Evolutionary conservation across 2,888 invertebrate genomes (phyloP), one percentile per base, ranked within the genome.

Genomic region (Halocaridina rubra): DNA sequence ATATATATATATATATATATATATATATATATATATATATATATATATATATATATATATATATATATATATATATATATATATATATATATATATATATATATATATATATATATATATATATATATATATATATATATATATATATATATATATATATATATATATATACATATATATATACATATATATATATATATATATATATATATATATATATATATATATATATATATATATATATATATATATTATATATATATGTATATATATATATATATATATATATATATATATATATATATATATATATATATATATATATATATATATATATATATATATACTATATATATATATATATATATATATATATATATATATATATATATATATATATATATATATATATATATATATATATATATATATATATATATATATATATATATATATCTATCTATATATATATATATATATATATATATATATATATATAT

Each of bases 381-480:
- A 27, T 64, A 8, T 64, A 27, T 64, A 27, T 64, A 27, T 64
- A 8, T 64, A 8, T 64, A 27, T 64, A 27, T 64, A 27, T 64
- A 27, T 64, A 27, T 64, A 27, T 64, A 27, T 64, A 27, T 64
- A 27, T 13, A 27, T 13, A 27, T 16, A 27, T 13, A 27, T 13
- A 27, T 13, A 27, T 13, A 8, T 13, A 27, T 13, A 27, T 13
- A 27, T 13, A 27, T 13, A 27, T 13, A 27, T 13, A 27, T 64
- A 27, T 64, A 64, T 64, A 24, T 24, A 64, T 64, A 64, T 64
- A 64, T 64, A 64, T 64, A 64, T 64, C n/a, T 64, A 64, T 64
- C n/a, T 64, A 64, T 64, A 64, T 64, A 64, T 64, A 64, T 64
- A 64, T 64, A 64, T 64, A 64, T 64, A 64, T 64, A 64, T 64